Conservation (phyloP, 2,113 vertebrate species). For the Romanogobio albipinnatus region DNA sequence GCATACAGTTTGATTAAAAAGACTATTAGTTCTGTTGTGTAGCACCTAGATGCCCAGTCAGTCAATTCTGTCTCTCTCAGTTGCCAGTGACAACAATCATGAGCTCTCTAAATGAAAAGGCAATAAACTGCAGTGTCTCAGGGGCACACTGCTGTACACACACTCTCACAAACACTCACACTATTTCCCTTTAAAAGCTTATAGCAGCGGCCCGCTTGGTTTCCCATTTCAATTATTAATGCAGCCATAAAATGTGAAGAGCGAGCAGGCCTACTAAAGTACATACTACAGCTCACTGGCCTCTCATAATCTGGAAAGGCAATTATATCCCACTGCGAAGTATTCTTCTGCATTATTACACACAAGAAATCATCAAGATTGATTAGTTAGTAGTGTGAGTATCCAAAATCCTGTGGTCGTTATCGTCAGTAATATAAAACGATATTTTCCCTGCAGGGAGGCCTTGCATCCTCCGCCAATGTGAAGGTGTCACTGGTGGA, state of each 20-base stretch:
- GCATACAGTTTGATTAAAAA: conserved; percentile 13
- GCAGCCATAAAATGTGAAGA: conserved; percentile 62
- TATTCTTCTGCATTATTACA: conserved; percentile 10
- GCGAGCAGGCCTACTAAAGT: conserved; percentile 24
- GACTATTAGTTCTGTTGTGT: neutral
- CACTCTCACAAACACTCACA: neutral
- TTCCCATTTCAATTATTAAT: conserved; percentile 61
- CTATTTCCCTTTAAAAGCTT: neutral
- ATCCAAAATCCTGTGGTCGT: neutral
- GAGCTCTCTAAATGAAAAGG: conserved; percentile 47
- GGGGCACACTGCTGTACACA: conserved; percentile 37
- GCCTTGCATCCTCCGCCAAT: conserved; percentile 84
- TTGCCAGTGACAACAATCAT: conserved; percentile 38
- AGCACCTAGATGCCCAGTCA: conserved; percentile 3
- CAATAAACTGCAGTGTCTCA: conserved; percentile 48
- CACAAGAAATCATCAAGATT: conserved; percentile 8
- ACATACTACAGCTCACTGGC: neutral
- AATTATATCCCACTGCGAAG: conserved; percentile 12
- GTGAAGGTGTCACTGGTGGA: conserved; percentile 90
- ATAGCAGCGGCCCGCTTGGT: neutral
- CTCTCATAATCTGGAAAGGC: neutral
- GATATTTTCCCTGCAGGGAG: conserved; percentile 77
- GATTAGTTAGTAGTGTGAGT: neutral
- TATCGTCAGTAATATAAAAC: neutral
- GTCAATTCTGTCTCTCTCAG: neutral